Percentiles rank a stretch among this genome's conserved stretches.
phyloP scores from a whole-genome alignment of 2,113 vertebrate genomes.

The Excalfactoria chinensis region DNA sequence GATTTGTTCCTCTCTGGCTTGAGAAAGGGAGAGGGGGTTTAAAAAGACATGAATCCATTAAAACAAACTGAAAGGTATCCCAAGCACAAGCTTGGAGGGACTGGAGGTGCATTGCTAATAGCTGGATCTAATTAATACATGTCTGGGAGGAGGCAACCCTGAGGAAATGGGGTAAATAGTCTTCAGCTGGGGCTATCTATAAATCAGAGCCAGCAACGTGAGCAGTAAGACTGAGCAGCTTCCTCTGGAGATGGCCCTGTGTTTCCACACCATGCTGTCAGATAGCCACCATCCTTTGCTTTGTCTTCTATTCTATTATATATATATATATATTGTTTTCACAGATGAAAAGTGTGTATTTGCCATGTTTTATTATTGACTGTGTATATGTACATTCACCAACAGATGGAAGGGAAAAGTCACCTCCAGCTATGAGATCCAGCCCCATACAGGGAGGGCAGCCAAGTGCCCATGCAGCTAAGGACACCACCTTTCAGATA shows the following conservation, averaged over 20 bases:
- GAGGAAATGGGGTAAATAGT: slow-evolving; percentile 47
- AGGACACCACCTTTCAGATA: neutral
- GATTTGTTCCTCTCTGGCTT: neutral
- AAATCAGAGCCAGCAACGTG: neutral
- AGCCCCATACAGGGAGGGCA: neutral
- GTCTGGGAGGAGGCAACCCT: neutral
- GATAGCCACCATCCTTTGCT: neutral
- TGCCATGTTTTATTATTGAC: neutral
- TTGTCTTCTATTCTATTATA: neutral
- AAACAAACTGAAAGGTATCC: neutral
- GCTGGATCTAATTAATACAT: slow-evolving; percentile 1
- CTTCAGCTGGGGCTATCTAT: slow-evolving; percentile 26
- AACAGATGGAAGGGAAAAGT: neutral
- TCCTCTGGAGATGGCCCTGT: neutral
- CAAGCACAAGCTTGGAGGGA: neutral
- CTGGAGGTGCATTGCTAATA: neutral
- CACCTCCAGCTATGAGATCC: too few species aligned
- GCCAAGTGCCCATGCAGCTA: accelerated
- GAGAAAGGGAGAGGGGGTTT: neutral
- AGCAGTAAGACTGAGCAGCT: neutral
- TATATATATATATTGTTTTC: neutral
- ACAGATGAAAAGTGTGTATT: accelerated
- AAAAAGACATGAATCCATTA: neutral
- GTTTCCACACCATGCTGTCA: neutral
- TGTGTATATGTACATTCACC: accelerated